These are phyloP conservation scores for Esox masquinongy DNA, from an alignment of 2,797 vertebrate genomes.

Conservation along the genomic window DNA sequence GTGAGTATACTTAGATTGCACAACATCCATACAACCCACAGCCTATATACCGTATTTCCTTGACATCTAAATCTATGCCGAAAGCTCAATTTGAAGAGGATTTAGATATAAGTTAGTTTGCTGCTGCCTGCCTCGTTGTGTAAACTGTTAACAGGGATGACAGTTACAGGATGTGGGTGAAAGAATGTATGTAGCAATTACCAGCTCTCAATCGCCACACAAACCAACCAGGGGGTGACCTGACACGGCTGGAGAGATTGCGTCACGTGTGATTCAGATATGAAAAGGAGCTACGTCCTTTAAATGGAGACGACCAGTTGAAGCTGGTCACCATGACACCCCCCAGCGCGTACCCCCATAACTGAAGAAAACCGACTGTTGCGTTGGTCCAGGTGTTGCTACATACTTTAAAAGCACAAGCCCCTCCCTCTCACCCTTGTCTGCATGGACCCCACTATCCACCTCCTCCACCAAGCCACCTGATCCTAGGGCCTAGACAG, in stretches of 20 bases:
- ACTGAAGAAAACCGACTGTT: background rate
- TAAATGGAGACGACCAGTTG: conserved; percentile 38
- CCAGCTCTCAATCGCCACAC: conserved; percentile 63
- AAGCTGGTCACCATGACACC: conserved; percentile 51
- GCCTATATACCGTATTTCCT: too few relatives aligned
- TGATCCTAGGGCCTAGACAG: background rate
- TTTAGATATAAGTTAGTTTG: background rate
- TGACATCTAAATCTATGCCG: background rate
- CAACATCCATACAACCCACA: too few relatives aligned
- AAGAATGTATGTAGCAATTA: conserved; percentile 20
- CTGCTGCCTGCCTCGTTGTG: background rate
- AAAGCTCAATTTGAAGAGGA: background rate
- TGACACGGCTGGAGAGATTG: conserved; percentile 20
- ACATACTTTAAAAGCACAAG: background rate
- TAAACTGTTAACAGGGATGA: background rate
- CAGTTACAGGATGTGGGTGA: background rate
- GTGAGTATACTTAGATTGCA: too few relatives aligned
- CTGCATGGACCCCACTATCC: background rate
- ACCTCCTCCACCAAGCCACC: background rate
- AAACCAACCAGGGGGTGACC: conserved; percentile 59
- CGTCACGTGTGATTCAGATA: conserved; percentile 19
- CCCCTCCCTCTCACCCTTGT: background rate
- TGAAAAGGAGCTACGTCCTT: conserved; percentile 24
- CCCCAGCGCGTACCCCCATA: background rate
- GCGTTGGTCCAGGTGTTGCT: background rate